Evolutionary conservation across 2,113 vertebrate species (phyloP).

Genomic region (Meles meles): DNA sequence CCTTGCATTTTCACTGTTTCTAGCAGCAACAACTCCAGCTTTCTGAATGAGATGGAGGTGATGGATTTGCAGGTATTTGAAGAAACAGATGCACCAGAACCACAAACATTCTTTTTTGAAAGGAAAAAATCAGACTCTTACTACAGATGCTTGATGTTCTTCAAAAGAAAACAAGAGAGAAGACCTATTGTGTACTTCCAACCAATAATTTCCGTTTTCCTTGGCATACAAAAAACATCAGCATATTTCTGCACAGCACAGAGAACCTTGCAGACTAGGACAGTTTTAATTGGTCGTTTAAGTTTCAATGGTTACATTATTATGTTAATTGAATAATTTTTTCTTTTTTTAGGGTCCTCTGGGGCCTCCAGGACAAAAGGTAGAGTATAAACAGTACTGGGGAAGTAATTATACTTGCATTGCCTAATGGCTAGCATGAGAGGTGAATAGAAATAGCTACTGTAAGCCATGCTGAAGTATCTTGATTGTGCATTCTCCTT

Average conservation of each 20-base stretch:
- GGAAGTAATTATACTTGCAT: constrained; percentile 66
- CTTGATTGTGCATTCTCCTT: constrained; percentile 62
- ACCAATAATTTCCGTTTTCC: constrained; percentile 47
- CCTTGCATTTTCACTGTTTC: constrained; percentile 28
- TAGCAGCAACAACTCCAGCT: background rate
- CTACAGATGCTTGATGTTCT: constrained; percentile 30
- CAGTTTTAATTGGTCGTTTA: constrained; percentile 76
- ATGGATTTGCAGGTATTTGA: constrained; percentile 44
- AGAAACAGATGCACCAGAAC: constrained; percentile 52
- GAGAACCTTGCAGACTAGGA: constrained; percentile 64
- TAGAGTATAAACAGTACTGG: constrained; percentile 80
- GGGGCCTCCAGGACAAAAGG: constrained; percentile 94
- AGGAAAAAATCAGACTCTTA: constrained; percentile 34
- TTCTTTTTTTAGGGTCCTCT: constrained; percentile 91
- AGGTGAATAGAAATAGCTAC: constrained; percentile 73
- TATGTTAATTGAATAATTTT: constrained; percentile 84
- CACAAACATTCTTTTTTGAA: background rate
- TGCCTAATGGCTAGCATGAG: constrained; percentile 56
- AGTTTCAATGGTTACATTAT: constrained; percentile 74
- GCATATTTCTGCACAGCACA: constrained; percentile 66
- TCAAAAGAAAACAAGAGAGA: constrained; percentile 48
- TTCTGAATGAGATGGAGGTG: background rate
- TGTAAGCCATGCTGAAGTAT: constrained; percentile 47
- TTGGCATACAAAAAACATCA: constrained; percentile 58
- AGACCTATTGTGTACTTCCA: constrained; percentile 50